Evolutionary conservation across 2,888 invertebrate species (phyloP), one percentile per base, ranked within the genome.

Genomic region (Argyresthia albistria): DNA sequence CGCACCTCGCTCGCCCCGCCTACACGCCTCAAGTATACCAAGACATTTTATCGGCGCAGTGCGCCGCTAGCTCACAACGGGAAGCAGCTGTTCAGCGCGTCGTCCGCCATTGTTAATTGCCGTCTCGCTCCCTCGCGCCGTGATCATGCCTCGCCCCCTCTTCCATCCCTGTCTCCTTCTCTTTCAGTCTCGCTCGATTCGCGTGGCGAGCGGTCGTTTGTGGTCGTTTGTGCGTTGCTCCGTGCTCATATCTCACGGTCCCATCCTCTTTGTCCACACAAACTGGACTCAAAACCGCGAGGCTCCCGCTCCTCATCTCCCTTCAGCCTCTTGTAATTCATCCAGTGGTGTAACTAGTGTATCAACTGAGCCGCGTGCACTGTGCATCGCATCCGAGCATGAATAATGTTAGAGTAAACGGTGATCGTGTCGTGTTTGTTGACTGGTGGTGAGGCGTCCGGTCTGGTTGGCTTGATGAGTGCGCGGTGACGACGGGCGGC

Each of bases 351-450:
- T 71, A 66, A 66, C 70, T 67, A 69, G 73, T 74, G 73, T 59
- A 61, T 69, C 64, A 64, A 56, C 65, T 61, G 59, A 69, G 68
- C 59, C 73, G 67, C 62, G 69, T 79, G 76, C 64, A 69, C 83
- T 83, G 82, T 72, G 80, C 76, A 81, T 76, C 73, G 77, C 77
- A 82, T 80, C 76, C 76, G 83, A 87, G 84, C 80, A 86, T 87
- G 86, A 86, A 86, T 87, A 83, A 77, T 86, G 84, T 73, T 83
- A 78, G 80, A 83, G 84, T 80, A 75, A 74, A 75, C 73, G 72
- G 82, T 83, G 82, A 73, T 76, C 77, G 72, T 70, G 69, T 80
- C 76, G 76, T 73, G 80, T 76, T 75, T 74, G 66, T 65, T 73
- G 71, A 75, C 72, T 76, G 66, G 62, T 66, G 63, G 74, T 70